These are phyloP conservation scores for Vollenhovia emeryi DNA, from an alignment of 1,140 invertebrate species.

Conservation along the genomic window DNA sequence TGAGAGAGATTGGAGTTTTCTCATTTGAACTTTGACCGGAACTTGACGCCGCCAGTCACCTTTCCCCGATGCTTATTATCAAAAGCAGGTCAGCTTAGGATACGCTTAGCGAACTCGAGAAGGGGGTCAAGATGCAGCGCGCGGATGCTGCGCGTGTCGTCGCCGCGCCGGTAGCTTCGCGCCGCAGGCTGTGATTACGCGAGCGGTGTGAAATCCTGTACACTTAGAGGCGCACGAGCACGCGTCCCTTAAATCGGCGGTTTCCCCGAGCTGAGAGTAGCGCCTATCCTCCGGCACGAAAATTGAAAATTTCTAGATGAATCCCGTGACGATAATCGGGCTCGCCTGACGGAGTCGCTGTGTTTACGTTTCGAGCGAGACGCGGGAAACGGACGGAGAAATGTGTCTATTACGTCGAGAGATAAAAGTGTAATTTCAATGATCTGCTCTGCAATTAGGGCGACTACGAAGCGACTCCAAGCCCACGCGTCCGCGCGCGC, in stretches of 20 bases:
- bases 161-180: constrained; percentile 26
- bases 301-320: constrained; percentile 55
- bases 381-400: neutral
- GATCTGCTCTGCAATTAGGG: neutral
- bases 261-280: constrained; percentile 8
- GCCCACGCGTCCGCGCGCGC: neutral
- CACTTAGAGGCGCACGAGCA: constrained; percentile 19
- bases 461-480: constrained; percentile 33
- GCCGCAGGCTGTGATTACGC: constrained; percentile 55
- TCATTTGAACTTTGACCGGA: constrained; percentile 47
- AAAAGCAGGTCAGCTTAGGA: constrained; percentile 46
- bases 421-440: constrained; percentile 34
- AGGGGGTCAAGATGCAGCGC: constrained; percentile 11
- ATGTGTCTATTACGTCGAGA: neutral
- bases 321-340: neutral
- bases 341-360: too few relatives aligned
- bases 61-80: constrained; percentile 26
- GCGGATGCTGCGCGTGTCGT: constrained; percentile 18
- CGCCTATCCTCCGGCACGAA: constrained; percentile 17
- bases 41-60: constrained; percentile 26
- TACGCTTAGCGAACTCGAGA: neutral
- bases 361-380: neutral
- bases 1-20: constrained; percentile 21
- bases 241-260: constrained; percentile 32
- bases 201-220: constrained; percentile 55